Base-by-base conservation (phyloP, 2,797 vertebrate genomes). In the Xyrichtys novacula region DNA sequence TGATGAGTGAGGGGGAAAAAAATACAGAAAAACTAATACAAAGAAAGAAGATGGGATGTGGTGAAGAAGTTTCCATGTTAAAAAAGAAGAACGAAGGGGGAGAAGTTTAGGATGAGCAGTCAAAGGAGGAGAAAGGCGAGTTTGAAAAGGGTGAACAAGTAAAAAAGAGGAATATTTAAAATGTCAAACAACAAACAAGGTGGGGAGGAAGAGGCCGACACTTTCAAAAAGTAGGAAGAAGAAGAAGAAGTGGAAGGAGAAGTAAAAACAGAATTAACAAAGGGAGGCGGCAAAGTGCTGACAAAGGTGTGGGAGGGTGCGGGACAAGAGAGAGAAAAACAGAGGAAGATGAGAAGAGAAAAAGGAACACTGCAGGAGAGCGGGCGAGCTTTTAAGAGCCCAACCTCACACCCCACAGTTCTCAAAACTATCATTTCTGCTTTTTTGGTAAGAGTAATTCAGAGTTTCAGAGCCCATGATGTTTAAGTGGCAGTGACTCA, bases 1-100 rank as follows among this genome's bases (percentile, higher is more conserved):
- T 67, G 74, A 62, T 65, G 63, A 72, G 50, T 70, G 50, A 70
- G 39, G 46, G 64, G 52, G 66, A 65, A 59, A 77, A 82, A 79
- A 36, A 81, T 67, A 61, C 28, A 60, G 1, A 26, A 0, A 49
- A 54, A 74, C 25, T 77, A 71, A 80, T 23, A 43, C 8, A 57
- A 68, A 57, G 7, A 9, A 40, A 57, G 6, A 61, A 12, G 25
- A 15, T 9, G 7, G 28, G 23, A 46, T 26, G 48, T 62, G 38
- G 78, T 50, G 39, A 52, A 61, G 42, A 20, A 64, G 31, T 47
- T 38, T 16, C 36, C 9, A 5, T 43, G 52, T 23, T 23, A 42
- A 71, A 31, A 23, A 20, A 81, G 49, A 4, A 46, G 38, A 49
- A 17, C 47, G 4, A 20, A 16, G 48, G 22, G 29, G 50, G 26